phyloP scores from a whole-genome alignment of 1,140 invertebrate genomes.

The Drosophila sechellia region DNA sequence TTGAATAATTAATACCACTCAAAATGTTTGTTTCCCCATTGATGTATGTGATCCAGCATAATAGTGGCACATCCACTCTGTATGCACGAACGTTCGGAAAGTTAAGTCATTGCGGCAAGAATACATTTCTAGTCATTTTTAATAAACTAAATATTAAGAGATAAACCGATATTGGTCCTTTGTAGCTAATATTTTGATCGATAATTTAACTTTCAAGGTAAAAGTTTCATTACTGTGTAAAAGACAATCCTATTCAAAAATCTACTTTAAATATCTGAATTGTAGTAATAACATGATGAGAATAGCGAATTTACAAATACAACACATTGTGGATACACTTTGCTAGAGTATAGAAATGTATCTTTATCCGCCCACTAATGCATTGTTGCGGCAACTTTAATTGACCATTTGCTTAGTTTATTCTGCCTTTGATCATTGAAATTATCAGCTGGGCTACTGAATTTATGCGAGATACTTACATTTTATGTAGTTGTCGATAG shows the following conservation, averaged over 20 bases:
- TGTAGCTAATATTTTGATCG: no score
- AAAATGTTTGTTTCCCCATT: constrained; percentile 68
- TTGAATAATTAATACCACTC: constrained; percentile 78
- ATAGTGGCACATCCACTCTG: constrained; percentile 4
- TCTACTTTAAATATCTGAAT: no score
- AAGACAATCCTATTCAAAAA: no score
- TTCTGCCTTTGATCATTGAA: constrained; percentile 8
- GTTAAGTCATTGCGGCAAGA: neutral
- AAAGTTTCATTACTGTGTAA: no score
- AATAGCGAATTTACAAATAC: no score
- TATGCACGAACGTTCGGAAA: no score
- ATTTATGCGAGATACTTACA: constrained; percentile 60
- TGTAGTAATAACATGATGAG: no score
- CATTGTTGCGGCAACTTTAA: constrained; percentile 6
- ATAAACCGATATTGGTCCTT: no score
- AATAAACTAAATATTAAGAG: no score
- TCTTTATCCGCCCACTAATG: neutral
- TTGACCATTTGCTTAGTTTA: constrained; percentile 13
- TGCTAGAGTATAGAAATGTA: no score
- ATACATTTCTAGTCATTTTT: neutral
- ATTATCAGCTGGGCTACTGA: constrained; percentile 31
- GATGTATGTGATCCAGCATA: constrained; percentile 49
- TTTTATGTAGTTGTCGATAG: constrained; percentile 67
- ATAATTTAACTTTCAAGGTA: no score
- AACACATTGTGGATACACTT: no score